Percentiles rank a stretch among this genome's conserved stretches.
These are phyloP conservation scores for Otocyon megalotis DNA, from an alignment of 2,113 vertebrate species.

Conservation along the genomic window DNA sequence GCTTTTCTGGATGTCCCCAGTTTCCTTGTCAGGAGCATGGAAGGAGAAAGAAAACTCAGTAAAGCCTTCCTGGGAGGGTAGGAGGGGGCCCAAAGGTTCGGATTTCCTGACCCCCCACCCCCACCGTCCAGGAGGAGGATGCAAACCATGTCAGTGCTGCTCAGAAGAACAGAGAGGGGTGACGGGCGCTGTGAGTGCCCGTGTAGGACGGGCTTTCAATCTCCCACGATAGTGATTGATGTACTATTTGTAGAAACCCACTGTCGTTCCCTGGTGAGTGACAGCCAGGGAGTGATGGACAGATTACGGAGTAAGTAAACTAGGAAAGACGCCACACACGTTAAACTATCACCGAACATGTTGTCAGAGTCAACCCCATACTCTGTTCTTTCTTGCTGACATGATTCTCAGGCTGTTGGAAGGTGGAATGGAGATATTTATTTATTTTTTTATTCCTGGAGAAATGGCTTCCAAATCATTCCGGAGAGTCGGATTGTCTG, in stretches of 20 bases:
- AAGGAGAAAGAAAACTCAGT: neutral
- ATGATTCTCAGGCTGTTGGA: neutral
- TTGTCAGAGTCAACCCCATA: neutral
- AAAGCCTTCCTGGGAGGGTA: neutral
- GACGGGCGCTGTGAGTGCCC: accelerated
- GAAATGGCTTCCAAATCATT: neutral
- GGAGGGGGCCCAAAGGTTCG: neutral
- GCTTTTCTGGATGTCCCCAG: neutral
- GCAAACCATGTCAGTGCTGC: accelerated
- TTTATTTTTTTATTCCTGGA: neutral
- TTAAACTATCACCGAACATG: accelerated
- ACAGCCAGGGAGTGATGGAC: neutral
- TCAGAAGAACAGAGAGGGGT: neutral
- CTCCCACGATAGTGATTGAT: neutral
- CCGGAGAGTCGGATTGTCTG: neutral
- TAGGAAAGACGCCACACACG: accelerated
- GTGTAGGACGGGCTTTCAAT: accelerated
- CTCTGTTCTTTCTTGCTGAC: neutral
- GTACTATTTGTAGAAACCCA: neutral
- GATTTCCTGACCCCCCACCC: neutral
- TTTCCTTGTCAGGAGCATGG: neutral
- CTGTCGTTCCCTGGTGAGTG: neutral
- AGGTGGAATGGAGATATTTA: accelerated
- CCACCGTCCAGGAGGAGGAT: neutral
- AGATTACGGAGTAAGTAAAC: neutral